Percentiles rank a stretch among this genome's conserved stretches.
Conservation (phyloP, 1,140 invertebrate species). For the Zophobas morio region DNA sequence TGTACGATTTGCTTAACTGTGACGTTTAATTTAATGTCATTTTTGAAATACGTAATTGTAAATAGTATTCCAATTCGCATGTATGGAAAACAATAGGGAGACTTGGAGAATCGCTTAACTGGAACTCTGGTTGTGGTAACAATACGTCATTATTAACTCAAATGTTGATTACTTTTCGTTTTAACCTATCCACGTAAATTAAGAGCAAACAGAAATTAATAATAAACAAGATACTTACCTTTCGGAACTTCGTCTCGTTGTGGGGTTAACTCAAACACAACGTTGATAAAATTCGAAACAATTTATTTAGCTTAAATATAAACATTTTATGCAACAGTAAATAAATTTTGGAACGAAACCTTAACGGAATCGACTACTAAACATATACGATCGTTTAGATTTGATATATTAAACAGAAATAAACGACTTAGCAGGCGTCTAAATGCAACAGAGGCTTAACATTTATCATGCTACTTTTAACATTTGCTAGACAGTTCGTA, state of each 20-base stretch:
- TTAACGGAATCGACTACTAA: slow-evolving; percentile 35
- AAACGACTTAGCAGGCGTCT: slow-evolving; percentile 38
- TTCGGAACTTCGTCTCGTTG: not conserved
- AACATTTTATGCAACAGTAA: slow-evolving; percentile 53
- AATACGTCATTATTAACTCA: too few relatives aligned
- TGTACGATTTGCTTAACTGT: too few relatives aligned
- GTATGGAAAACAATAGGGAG: too few relatives aligned
- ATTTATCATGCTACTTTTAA: slow-evolving; percentile 49
- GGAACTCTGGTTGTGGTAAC: too few relatives aligned
- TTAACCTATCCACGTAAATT: too few relatives aligned
- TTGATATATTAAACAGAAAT: slow-evolving; percentile 30
- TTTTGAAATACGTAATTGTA: too few relatives aligned
- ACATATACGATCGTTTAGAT: slow-evolving; percentile 40
- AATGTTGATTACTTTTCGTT: too few relatives aligned
- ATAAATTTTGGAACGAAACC: slow-evolving; percentile 40
- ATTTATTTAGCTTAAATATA: slow-evolving; percentile 54
- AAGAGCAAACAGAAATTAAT: too few relatives aligned
- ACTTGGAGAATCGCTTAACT: too few relatives aligned
- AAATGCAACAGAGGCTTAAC: slow-evolving; percentile 49
- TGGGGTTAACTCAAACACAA: slow-evolving; percentile 17
- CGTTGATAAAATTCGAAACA: slow-evolving; percentile 46
- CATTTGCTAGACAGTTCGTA: slow-evolving; percentile 51
- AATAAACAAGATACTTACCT: too few relatives aligned
- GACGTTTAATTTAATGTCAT: too few relatives aligned
- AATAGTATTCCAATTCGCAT: too few relatives aligned